phyloP scores from a whole-genome alignment of 2,113 vertebrate genomes.

The Chaetura pelagica region DNA sequence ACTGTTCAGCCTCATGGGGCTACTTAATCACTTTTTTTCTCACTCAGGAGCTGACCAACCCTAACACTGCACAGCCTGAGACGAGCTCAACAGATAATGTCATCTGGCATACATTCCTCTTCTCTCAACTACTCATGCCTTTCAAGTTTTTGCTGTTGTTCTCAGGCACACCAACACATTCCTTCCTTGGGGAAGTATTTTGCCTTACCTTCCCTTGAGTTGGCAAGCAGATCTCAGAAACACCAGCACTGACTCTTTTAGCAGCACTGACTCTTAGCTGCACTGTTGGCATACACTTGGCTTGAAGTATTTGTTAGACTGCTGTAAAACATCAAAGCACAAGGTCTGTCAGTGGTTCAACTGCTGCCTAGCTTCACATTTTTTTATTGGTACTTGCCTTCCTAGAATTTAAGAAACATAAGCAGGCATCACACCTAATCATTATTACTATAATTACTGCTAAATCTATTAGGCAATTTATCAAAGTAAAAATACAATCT shows the following conservation, averaged over 20 bases:
- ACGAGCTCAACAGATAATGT: background rate
- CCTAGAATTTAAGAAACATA: background rate
- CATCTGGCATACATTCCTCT: background rate
- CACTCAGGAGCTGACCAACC: background rate
- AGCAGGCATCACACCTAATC: background rate
- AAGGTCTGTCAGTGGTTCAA: background rate
- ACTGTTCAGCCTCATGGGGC: background rate
- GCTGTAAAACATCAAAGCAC: background rate
- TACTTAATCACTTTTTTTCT: background rate
- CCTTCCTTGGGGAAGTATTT: background rate
- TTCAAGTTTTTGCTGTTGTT: background rate
- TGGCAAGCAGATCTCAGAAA: background rate
- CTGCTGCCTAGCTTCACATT: background rate
- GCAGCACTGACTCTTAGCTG: background rate
- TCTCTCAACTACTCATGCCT: background rate
- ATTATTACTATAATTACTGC: background rate
- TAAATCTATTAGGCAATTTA: background rate
- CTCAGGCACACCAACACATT: background rate
- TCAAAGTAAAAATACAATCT: slow-evolving; percentile 9
- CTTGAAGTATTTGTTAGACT: background rate
- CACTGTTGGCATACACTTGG: background rate
- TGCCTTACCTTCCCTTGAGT: background rate
- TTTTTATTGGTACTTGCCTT: background rate
- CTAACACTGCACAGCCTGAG: background rate
- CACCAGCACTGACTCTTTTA: background rate